These are phyloP conservation scores for Julus scandinavius DNA, from an alignment of 2,888 invertebrate genomes.

Conservation along the genomic window DNA sequence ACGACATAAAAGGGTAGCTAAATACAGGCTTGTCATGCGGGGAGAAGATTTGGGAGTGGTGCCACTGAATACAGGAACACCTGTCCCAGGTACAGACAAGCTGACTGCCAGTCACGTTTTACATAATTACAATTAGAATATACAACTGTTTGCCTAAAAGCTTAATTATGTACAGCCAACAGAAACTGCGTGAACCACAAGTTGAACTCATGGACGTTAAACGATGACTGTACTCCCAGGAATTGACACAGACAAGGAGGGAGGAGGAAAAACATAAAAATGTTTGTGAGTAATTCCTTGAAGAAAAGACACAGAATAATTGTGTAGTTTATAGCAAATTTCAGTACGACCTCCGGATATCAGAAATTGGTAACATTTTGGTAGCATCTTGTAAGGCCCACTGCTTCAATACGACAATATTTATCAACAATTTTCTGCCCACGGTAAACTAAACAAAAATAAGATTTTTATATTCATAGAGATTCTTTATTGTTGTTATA, in stretches of 20 bases:
- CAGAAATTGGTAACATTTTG: too few species aligned
- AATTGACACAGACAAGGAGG: neutral
- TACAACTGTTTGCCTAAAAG: constrained; percentile 28
- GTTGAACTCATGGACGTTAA: neutral
- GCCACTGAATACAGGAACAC: neutral
- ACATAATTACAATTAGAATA: constrained; percentile 35
- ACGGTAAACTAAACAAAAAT: too few species aligned
- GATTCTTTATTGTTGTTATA: too few species aligned
- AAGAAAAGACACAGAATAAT: too few species aligned
- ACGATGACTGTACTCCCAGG: neutral
- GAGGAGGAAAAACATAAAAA: too few species aligned
- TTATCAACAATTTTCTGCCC: too few species aligned
- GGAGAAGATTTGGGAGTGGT: constrained; percentile 42
- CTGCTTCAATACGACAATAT: too few species aligned
- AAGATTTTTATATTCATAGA: too few species aligned
- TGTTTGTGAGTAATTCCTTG: too few species aligned
- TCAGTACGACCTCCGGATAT: too few species aligned
- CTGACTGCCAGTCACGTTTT: constrained; percentile 38
- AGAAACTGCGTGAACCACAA: neutral
- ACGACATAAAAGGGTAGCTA: constrained; percentile 37
- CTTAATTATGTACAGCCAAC: constrained; percentile 31
- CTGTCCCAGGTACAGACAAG: constrained; percentile 34
- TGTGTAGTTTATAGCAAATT: too few species aligned
- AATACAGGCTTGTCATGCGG: constrained; percentile 13
- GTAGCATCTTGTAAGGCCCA: too few species aligned